Conservation (phyloP, 2,113 vertebrate species). For the Phaethornis superciliosus region DNA sequence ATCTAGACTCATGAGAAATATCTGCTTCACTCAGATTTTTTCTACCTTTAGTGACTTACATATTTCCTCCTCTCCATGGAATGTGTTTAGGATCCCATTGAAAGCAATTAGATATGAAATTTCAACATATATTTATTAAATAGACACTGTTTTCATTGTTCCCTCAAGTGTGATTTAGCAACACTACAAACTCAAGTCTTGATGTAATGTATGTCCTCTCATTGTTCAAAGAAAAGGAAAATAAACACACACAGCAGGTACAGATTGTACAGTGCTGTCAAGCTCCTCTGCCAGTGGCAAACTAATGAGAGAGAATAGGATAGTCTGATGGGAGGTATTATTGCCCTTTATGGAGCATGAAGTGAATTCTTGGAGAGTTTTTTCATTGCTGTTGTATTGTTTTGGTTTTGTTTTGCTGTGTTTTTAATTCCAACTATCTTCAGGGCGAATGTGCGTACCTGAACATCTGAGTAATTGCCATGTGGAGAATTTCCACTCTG, state of each 20-base stretch:
- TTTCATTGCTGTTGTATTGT: background rate
- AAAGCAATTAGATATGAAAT: conserved; percentile 78
- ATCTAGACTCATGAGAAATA: conserved; percentile 38
- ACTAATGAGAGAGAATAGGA: background rate
- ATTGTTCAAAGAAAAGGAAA: conserved; percentile 54
- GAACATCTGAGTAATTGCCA: background rate
- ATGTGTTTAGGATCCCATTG: conserved; percentile 71
- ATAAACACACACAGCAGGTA: conserved; percentile 12
- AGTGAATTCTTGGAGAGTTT: background rate
- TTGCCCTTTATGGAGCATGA: background rate
- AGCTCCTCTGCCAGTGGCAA: background rate
- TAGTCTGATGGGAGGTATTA: background rate
- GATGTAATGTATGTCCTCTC: conserved; percentile 40
- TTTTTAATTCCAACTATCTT: background rate
- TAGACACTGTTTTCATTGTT: conserved; percentile 58
- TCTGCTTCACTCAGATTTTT: conserved; percentile 53
- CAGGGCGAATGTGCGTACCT: background rate
- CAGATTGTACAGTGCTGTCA: background rate
- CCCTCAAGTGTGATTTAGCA: conserved; percentile 66
- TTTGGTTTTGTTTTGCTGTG: too few species aligned
- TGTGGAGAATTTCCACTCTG: background rate
- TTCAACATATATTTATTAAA: conserved; percentile 75
- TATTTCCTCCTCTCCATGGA: conserved; percentile 21
- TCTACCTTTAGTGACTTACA: conserved; percentile 66
- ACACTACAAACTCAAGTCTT: conserved; percentile 43